Evolutionary conservation across 2,888 invertebrate species (phyloP).

Genomic region (Sthenelais limicola): DNA sequence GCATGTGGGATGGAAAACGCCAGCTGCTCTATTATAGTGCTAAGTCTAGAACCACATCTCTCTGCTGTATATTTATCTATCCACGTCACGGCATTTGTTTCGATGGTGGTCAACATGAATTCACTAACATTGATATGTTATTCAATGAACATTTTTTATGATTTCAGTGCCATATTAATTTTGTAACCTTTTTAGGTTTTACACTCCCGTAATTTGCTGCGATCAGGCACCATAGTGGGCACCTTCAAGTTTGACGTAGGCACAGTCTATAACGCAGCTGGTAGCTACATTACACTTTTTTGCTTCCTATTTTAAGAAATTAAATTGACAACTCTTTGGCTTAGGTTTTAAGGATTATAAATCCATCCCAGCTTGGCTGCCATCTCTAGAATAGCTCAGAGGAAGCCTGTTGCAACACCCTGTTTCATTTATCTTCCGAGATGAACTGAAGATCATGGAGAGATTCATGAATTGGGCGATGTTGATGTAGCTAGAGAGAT

Average conservation of each 20-base stretch:
- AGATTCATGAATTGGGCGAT: too few species aligned
- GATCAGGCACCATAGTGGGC: slow-evolving; percentile 86
- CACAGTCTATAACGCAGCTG: slow-evolving; percentile 80
- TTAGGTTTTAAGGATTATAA: slow-evolving; percentile 18
- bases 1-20: too few species aligned
- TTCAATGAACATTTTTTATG: slow-evolving; percentile 22
- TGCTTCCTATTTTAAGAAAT: slow-evolving; percentile 28
- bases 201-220: slow-evolving; percentile 87
- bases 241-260: slow-evolving; percentile 78
- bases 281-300: slow-evolving; percentile 72
- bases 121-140: slow-evolving; percentile 1
- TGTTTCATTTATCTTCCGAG: background rate
- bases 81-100: too few species aligned
- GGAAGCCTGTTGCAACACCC: background rate
- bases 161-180: slow-evolving; percentile 23
- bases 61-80: too few species aligned
- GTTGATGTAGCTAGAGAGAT: background rate
- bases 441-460: background rate
- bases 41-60: too few species aligned
- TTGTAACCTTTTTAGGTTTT: slow-evolving; percentile 77
- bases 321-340: slow-evolving; percentile 34
- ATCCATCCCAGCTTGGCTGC: background rate
- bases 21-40: too few species aligned
- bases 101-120: too few species aligned
- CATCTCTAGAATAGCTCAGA: background rate